Percentiles rank a stretch among this genome's conserved stretches.
Evolutionary conservation across 2,888 invertebrate species (phyloP).

Genomic region (Lepidochrysops patricia): DNA sequence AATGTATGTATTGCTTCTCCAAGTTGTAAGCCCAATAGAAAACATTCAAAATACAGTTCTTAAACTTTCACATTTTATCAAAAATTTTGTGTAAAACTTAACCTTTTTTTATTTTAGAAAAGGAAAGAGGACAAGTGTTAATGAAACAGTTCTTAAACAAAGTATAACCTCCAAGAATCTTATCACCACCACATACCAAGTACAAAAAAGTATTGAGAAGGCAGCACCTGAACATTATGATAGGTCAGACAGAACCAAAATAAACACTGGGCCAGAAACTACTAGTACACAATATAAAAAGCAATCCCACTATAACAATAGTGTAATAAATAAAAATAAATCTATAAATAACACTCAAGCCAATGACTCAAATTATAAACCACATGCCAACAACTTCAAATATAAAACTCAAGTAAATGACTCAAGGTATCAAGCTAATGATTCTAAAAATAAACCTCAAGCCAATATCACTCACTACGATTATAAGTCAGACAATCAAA

Average conservation of each 20-base stretch:
- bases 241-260: neutral
- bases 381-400: neutral
- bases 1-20: slow-evolving; percentile 38
- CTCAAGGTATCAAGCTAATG: neutral
- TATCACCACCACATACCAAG: slow-evolving; percentile 28
- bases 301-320: too few relatives aligned
- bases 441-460: neutral
- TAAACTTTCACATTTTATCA: neutral
- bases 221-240: neutral
- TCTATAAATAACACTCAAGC: too few relatives aligned
- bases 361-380: neutral
- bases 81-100: neutral
- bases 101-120: slow-evolving; percentile 34
- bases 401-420: neutral
- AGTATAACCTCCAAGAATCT: slow-evolving; percentile 20
- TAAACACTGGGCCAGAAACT: neutral
- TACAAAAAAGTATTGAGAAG: neutral
- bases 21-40: too few relatives aligned
- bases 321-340: too few relatives aligned
- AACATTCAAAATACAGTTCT: slow-evolving; percentile 1
- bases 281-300: neutral
- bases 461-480: neutral
- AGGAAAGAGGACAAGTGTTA: slow-evolving; percentile 54
- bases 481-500: neutral
- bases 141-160: slow-evolving; percentile 1